Conservation (phyloP, 2,113 vertebrate genomes). For the Geococcyx californianus region DNA sequence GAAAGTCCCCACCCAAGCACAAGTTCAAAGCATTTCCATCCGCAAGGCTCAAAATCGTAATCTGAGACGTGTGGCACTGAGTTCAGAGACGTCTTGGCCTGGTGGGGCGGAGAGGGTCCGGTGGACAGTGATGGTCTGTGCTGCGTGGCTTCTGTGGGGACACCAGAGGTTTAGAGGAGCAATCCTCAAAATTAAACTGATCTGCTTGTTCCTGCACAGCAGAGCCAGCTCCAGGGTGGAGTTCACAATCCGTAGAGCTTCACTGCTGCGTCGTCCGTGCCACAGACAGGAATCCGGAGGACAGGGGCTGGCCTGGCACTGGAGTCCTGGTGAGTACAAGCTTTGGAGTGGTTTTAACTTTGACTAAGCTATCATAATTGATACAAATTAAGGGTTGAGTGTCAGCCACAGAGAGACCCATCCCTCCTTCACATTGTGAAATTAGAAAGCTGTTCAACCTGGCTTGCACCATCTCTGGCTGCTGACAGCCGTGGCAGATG, state of each 20-base stretch:
- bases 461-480: background rate
- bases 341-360: background rate
- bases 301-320: background rate
- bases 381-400: background rate
- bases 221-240: background rate
- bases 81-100: background rate
- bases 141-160: background rate
- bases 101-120: background rate
- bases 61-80: background rate
- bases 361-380: background rate
- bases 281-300: background rate
- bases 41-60: background rate
- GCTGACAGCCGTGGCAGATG: background rate
- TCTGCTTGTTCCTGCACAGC: background rate
- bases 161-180: background rate
- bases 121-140: background rate
- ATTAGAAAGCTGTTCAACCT: background rate
- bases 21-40: background rate
- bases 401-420: background rate
- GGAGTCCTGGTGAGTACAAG: background rate
- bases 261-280: background rate
- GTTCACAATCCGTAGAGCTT: rapidly evolving
- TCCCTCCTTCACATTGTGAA: background rate
- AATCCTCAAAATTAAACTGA: background rate
- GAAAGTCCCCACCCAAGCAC: background rate